These are phyloP conservation scores for Anguilla anguilla DNA, from an alignment of 2,797 vertebrate genomes.

Conservation along the genomic window DNA sequence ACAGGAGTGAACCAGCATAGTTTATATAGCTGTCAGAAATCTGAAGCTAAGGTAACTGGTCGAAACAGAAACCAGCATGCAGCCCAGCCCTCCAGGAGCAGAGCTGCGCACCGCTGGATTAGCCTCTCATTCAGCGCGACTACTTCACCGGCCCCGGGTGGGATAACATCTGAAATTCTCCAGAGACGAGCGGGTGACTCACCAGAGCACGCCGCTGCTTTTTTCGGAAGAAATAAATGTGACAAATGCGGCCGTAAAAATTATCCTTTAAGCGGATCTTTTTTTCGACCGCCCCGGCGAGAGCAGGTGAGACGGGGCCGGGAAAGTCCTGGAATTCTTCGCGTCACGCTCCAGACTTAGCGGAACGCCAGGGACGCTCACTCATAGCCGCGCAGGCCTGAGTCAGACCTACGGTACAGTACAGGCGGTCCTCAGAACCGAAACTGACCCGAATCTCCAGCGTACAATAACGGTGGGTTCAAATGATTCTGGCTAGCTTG, in stretches of 20 bases:
- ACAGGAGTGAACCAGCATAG: neutral
- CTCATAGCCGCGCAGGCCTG: neutral
- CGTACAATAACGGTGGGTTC: neutral
- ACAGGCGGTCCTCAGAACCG: neutral
- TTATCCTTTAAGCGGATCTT: neutral
- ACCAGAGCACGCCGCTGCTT: neutral
- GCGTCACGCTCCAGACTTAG: neutral
- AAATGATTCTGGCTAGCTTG: neutral
- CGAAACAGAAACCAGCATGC: neutral
- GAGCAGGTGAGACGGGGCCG: neutral
- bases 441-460: neutral
- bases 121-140: neutral
- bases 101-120: neutral
- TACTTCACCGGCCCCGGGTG: neutral
- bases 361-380: neutral
- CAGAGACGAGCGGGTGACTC: neutral
- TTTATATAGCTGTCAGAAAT: neutral
- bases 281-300: neutral
- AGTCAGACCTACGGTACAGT: neutral
- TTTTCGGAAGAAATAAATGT: neutral
- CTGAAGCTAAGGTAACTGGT: neutral
- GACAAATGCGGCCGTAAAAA: neutral
- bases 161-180: slow-evolving; percentile 13
- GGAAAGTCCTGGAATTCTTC: neutral
- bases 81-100: neutral